phyloP scores from a whole-genome alignment of 2,113 vertebrate genomes.

The Rostratula benghalensis region DNA sequence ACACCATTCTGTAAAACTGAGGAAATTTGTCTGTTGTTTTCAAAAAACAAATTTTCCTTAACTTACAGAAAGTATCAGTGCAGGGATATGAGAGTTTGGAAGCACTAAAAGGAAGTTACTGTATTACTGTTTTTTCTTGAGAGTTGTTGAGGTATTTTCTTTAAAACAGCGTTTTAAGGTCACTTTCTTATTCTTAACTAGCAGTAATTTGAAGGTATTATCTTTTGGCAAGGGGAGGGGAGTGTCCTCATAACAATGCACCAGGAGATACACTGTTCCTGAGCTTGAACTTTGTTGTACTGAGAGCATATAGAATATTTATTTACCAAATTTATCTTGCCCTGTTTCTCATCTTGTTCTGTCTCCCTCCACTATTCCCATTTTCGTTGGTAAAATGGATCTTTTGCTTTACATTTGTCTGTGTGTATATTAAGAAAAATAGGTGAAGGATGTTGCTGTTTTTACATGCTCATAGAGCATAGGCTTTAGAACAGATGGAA shows the following conservation, averaged over 20 bases:
- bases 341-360: not conserved
- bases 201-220: not conserved
- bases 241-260: not conserved
- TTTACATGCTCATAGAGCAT: not conserved
- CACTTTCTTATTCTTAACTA: not conserved
- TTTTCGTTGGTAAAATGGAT: not conserved
- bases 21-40: not conserved
- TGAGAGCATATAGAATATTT: not conserved
- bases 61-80: not conserved
- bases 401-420: not conserved
- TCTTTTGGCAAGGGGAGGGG: not conserved
- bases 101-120: not conserved
- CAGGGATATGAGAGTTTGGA: not conserved
- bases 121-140: not conserved
- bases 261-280: not conserved
- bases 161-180: not conserved
- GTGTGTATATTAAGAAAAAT: not conserved
- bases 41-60: not conserved
- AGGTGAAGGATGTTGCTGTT: not conserved
- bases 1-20: not conserved
- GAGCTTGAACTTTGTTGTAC: not conserved
- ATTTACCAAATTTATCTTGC: not conserved
- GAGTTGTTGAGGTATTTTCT: not conserved
- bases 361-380: not conserved
- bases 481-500: not conserved